Conservation (phyloP, 1,140 invertebrate genomes). For the Mercenaria mercenaria region DNA sequence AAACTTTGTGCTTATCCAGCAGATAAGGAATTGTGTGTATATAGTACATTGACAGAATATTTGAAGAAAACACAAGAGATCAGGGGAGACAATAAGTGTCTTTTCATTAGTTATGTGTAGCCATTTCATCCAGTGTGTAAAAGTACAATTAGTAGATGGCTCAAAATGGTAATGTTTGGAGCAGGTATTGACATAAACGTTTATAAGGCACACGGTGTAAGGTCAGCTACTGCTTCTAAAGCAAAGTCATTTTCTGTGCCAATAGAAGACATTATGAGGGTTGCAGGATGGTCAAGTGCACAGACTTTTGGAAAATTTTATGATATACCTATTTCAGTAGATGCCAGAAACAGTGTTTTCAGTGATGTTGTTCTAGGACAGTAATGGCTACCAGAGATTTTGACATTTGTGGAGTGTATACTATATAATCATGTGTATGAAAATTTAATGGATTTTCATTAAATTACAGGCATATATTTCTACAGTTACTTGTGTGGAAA, state of each 20-base stretch:
- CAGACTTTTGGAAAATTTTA: slow-evolving; percentile 65
- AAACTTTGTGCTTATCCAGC: not conserved
- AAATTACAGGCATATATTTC: too few relatives aligned
- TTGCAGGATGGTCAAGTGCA: slow-evolving; percentile 50
- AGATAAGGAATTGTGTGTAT: not conserved
- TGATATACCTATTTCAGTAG: slow-evolving; percentile 2
- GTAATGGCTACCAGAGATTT: too few relatives aligned
- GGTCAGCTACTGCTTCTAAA: slow-evolving; percentile 34
- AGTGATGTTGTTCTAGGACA: not conserved
- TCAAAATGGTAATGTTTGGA: slow-evolving; percentile 24
- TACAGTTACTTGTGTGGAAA: too few relatives aligned
- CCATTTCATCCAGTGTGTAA: not conserved
- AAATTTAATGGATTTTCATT: too few relatives aligned
- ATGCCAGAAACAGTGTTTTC: not conserved
- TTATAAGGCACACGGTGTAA: slow-evolving; percentile 37
- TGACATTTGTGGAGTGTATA: too few relatives aligned
- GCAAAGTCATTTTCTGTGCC: slow-evolving; percentile 3
- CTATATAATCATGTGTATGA: too few relatives aligned
- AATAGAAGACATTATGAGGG: slow-evolving; percentile 47
- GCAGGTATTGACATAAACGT: slow-evolving; percentile 46
- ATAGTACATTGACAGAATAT: not conserved
- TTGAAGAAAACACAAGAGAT: not conserved
- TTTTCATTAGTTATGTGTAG: slow-evolving; percentile 18
- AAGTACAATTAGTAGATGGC: slow-evolving; percentile 40
- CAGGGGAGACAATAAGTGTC: not conserved